Conservation (phyloP, 2,888 invertebrate genomes). For the Phrixothrix hirtus region DNA sequence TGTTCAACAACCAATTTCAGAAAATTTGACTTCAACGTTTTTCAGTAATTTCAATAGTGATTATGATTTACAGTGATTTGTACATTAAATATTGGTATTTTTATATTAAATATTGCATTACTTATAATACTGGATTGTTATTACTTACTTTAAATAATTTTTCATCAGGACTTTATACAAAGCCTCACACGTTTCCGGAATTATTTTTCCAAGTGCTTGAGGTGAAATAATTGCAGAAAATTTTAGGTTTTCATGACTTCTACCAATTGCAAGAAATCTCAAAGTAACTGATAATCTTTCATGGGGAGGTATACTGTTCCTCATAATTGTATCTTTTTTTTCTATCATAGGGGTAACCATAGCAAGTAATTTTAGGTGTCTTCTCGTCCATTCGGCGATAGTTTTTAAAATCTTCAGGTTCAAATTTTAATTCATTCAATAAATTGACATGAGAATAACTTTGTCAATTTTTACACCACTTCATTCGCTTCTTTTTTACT, state of each 20-base stretch:
- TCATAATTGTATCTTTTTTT: conserved; percentile 41
- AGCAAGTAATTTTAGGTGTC: conserved; percentile 4
- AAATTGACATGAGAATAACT: too few species aligned
- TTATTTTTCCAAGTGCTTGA: conserved; percentile 38
- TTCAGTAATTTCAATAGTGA: too few species aligned
- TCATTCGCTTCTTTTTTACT: conserved; percentile 17
- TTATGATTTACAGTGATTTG: too few species aligned
- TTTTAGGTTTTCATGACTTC: conserved; percentile 42
- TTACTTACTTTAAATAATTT: conserved; percentile 33
- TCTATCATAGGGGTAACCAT: conserved; percentile 6
- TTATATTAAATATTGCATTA: too few species aligned
- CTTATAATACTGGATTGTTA: conserved; percentile 11
- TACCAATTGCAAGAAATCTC: conserved; percentile 41
- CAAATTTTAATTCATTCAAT: conserved; percentile 9
- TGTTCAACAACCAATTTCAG: too few species aligned
- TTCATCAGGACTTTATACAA: conserved; percentile 36
- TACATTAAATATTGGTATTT: too few species aligned
- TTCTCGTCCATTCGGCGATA: conserved; percentile 5
- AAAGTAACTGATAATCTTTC: conserved; percentile 40
- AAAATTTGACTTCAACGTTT: too few species aligned
- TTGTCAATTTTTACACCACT: conserved; percentile 19
- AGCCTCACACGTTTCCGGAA: conserved; percentile 40
- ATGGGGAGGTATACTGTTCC: conserved; percentile 40
- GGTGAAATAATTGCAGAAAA: conserved; percentile 40
- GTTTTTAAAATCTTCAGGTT: conserved; percentile 12